Conservation (phyloP, 2,113 vertebrate genomes). For the Protobothrops flavoviridis region DNA sequence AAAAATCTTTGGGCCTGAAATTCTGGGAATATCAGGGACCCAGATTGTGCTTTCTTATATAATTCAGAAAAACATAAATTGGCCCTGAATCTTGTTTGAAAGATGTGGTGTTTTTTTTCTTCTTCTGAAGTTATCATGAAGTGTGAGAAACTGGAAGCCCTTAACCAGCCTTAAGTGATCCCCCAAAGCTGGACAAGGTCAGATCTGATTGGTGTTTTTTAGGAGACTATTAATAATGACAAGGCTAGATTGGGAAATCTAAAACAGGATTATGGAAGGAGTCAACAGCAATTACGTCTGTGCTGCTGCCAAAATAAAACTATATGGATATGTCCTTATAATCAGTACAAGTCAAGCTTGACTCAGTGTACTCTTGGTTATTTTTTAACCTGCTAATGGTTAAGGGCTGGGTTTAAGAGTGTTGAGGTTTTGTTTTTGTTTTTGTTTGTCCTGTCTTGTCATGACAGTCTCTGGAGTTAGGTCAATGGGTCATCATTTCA, state of each 20-base stretch:
- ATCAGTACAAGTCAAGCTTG: background rate
- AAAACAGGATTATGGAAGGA: background rate
- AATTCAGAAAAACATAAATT: background rate
- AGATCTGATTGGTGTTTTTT: background rate
- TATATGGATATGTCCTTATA: background rate
- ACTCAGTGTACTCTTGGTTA: background rate
- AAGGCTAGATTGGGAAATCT: background rate
- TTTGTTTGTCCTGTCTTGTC: background rate
- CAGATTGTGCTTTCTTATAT: background rate
- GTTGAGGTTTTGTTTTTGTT: background rate
- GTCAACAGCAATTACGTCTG: background rate
- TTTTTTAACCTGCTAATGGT: background rate
- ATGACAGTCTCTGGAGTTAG: background rate
- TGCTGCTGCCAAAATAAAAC: background rate
- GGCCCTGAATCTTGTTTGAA: background rate
- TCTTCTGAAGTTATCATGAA: background rate
- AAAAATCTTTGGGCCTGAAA: background rate
- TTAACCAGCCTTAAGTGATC: background rate
- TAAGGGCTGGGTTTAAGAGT: background rate
- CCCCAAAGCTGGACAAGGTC: background rate
- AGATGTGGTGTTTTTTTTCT: background rate
- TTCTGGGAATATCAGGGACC: background rate
- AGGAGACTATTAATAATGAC: background rate
- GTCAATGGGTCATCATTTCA: background rate
- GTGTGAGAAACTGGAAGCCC: background rate